Percentiles rank a stretch among this genome's conserved stretches.
Evolutionary conservation across 2,113 vertebrate species (phyloP).

Genomic region (Psammodynastes pulverulentus): DNA sequence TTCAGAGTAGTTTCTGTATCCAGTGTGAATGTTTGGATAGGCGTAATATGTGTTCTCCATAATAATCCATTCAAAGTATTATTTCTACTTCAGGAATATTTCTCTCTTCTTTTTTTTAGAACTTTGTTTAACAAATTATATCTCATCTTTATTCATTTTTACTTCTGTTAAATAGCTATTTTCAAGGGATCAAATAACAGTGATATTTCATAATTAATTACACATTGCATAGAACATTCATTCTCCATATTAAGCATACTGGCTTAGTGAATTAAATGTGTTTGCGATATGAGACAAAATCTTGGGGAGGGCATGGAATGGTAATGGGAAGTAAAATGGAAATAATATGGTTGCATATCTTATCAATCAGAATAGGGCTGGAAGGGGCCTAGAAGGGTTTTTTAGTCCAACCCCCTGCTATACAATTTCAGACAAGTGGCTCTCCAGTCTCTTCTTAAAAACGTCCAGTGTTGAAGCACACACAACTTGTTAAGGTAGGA

Average conservation of each 20-base stretch:
- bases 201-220: constrained; percentile 10
- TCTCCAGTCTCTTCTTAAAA: background rate
- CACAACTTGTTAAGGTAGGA: background rate
- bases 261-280: background rate
- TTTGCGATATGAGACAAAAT: constrained; percentile 2
- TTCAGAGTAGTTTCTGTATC: background rate
- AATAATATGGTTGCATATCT: background rate
- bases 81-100: background rate
- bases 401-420: background rate
- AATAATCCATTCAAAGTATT: background rate
- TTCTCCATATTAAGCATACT: background rate
- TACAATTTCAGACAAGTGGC: background rate
- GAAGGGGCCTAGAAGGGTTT: background rate
- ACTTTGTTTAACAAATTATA: background rate
- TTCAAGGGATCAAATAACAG: constrained; percentile 11
- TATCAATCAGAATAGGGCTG: background rate
- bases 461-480: background rate
- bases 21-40: background rate
- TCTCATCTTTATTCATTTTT: background rate
- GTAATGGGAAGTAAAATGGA: background rate
- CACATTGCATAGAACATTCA: background rate
- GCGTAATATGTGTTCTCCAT: background rate
- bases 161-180: constrained; percentile 15
- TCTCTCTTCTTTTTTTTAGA: background rate
- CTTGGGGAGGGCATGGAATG: background rate